Percentiles rank a stretch among this genome's conserved stretches.
Conservation (phyloP, 2,113 vertebrate species). For the Apaloderma vittatum region DNA sequence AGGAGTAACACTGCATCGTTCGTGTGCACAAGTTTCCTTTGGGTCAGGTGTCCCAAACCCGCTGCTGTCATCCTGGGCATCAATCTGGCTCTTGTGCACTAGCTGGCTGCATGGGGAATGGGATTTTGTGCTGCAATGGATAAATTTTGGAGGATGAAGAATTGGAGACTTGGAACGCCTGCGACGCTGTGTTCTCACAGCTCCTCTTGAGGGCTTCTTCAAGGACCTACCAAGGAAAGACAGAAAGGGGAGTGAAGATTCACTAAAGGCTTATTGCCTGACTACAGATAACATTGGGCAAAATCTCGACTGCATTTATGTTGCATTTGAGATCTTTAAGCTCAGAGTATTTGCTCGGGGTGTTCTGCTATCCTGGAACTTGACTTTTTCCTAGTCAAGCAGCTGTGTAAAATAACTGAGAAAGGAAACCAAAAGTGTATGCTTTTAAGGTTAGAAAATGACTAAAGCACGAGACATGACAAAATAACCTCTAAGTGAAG, state of each 20-base stretch:
- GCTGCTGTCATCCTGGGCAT: conserved; percentile 68
- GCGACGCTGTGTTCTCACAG: conserved; percentile 87
- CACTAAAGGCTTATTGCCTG: background rate
- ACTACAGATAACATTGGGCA: background rate
- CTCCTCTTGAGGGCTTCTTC: conserved; percentile 89
- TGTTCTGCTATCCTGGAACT: background rate
- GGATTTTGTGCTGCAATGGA: conserved; percentile 87
- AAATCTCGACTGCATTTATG: background rate
- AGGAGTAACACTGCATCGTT: conserved; percentile 68
- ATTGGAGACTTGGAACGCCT: conserved; percentile 95
- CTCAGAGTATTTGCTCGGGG: background rate
- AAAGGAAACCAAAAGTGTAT: background rate
- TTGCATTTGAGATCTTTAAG: background rate
- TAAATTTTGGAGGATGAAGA: conserved; percentile 94
- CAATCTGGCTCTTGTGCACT: conserved; percentile 83
- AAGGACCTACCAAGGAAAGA: conserved; percentile 78
- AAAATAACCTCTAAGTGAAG: background rate
- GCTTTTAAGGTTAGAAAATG: background rate
- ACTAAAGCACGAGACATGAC: background rate
- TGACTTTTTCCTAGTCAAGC: background rate
- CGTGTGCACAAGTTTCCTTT: conserved; percentile 70
- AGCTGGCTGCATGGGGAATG: conserved; percentile 77
- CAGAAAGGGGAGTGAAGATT: background rate
- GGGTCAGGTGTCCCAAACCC: conserved; percentile 58
- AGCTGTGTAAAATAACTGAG: background rate